Evolutionary conservation across 2,113 vertebrate species (phyloP), one percentile per base, ranked within the genome.

Genomic region (Hypomesus transpacificus): DNA sequence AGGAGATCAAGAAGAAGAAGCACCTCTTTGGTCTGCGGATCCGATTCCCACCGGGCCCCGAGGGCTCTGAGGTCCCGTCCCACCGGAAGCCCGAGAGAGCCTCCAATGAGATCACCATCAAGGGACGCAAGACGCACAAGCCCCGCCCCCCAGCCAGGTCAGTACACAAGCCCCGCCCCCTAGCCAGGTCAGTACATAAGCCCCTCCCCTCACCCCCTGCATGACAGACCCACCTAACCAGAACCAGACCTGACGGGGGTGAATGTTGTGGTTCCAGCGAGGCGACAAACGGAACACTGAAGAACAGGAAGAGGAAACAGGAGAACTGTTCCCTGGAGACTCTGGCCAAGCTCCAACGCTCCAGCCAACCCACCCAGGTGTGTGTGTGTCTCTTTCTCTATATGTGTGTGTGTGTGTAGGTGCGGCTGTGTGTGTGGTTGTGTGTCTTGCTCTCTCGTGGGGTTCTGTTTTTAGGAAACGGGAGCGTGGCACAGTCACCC

Each of bases 1-100:
- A 99, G 79, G 97, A 99, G 90, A 97, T 99, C 64, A 99, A 99
- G 91, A 99, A 99, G 83, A 99, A 98, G 91, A 99, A 99, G 79
- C 96, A 98, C 90, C 93, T 98, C 88, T 99, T 97, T 91, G 95
- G 96, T 34, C 90, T 99, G 74, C 94, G 96, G 91, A 94, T 99
- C 90, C 94, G 96, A 80, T 95, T 96, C 85, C 97, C 97, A 79
- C 97, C 97, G 31, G 91, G 93, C 78, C 96, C 96, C 77, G 94
- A 93, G 61, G 95, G 93, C 88, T 91, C 94, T 58, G 92, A 95
- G 68, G 91, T 21, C 8, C 34, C 46, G 93, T 64, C 94, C 93
- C 70, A 85, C 91, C 69, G 91, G 87, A 89, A 94, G 80, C 93
- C 94, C 75, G 95, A 96, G 90, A 94, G 91, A 87, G 93, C 95